Evolutionary conservation across 2,888 invertebrate genomes (phyloP).

Genomic region (Disparrhopalites patrizii): DNA sequence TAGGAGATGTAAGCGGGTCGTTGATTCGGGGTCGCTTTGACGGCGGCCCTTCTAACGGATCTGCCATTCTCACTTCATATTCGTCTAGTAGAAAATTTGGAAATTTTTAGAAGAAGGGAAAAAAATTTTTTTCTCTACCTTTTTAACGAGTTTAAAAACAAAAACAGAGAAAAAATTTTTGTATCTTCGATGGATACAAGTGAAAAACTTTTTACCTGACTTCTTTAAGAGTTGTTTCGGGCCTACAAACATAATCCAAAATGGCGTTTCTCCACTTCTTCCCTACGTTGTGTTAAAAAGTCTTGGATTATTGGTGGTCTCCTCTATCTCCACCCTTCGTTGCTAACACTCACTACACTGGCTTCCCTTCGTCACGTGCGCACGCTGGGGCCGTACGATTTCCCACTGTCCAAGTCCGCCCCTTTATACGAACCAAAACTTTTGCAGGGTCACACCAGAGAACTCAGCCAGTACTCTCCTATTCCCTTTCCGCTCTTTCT

Average conservation of each 20-base stretch:
- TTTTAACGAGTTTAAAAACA: slow-evolving; percentile 1
- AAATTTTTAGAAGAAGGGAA: slow-evolving; percentile 7
- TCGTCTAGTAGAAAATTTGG: slow-evolving; percentile 20
- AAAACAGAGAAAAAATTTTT: too few relatives aligned
- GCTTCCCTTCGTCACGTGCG: slow-evolving; percentile 34
- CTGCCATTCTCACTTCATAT: slow-evolving; percentile 67
- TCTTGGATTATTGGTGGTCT: slow-evolving; percentile 33
- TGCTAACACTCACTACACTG: slow-evolving; percentile 27
- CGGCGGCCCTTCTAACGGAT: slow-evolving; percentile 93
- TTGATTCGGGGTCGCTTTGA: slow-evolving; percentile 92
- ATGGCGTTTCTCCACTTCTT: slow-evolving; percentile 44
- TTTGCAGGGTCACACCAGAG: not conserved
- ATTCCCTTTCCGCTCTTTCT: too few relatives aligned
- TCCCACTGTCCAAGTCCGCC: slow-evolving; percentile 9
- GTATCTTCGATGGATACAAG: too few relatives aligned
- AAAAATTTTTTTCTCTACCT: slow-evolving; percentile 9
- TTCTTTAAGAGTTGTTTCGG: slow-evolving; percentile 33
- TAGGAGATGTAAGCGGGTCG: slow-evolving; percentile 75
- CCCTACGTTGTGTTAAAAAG: slow-evolving; percentile 30
- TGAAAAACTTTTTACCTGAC: slow-evolving; percentile 8
- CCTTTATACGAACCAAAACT: not conserved
- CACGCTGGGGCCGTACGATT: slow-evolving; percentile 35
- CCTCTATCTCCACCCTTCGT: slow-evolving; percentile 29
- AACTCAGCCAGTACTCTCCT: not conserved
- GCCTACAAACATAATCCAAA: slow-evolving; percentile 46